A percentile compares a stretch with the other conserved stretches of the same genome.
These are phyloP conservation scores for Campaea margaritaria DNA, from an alignment of 2,888 invertebrate genomes.

Conservation along the genomic window DNA sequence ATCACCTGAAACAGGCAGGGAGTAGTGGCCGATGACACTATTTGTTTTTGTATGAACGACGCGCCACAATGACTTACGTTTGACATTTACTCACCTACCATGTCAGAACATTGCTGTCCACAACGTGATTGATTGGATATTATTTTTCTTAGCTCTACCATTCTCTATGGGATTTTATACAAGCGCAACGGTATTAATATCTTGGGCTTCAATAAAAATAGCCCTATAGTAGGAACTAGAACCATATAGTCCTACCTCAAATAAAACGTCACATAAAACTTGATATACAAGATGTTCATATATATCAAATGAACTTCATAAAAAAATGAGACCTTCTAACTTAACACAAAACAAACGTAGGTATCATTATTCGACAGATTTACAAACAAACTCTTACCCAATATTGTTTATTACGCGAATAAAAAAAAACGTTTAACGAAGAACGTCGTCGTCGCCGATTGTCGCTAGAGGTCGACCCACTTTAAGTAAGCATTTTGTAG, in stretches of 20 bases:
- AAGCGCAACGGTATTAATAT: too few species aligned
- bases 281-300: background rate
- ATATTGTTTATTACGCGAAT: slow-evolving; percentile 27
- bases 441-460: slow-evolving; percentile 39
- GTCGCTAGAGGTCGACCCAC: slow-evolving; percentile 69
- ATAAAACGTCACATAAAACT: background rate
- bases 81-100: slow-evolving; percentile 24
- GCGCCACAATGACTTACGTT: slow-evolving; percentile 22
- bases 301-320: too few species aligned
- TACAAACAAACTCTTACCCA: slow-evolving; percentile 26
- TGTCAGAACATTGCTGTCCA: slow-evolving; percentile 15
- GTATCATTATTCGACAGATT: slow-evolving; percentile 22
- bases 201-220: too few species aligned
- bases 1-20: slow-evolving; percentile 9
- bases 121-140: slow-evolving; percentile 12
- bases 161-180: too few species aligned
- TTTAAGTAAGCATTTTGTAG: slow-evolving; percentile 72
- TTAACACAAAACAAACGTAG: slow-evolving; percentile 6
- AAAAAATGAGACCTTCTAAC: background rate
- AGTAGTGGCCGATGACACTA: slow-evolving; percentile 12
- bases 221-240: too few species aligned
- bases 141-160: too few species aligned
- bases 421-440: slow-evolving; percentile 58
- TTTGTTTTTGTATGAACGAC: slow-evolving; percentile 11
- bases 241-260: background rate